Conservation (phyloP, 2,888 invertebrate genomes). For the Xestia c-nigrum region DNA sequence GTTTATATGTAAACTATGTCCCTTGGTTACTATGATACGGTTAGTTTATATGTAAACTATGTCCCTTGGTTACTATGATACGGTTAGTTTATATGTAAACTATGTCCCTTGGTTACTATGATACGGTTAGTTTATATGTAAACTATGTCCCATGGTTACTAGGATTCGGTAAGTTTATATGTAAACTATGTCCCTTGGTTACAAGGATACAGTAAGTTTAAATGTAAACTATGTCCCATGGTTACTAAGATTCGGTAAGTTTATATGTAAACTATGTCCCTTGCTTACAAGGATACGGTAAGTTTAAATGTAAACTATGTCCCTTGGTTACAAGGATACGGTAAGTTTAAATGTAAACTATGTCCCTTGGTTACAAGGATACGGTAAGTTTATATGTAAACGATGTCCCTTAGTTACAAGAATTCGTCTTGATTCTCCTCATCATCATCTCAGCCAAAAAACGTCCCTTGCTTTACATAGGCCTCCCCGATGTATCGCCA, state of each 20-base stretch:
- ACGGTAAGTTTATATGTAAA: constrained; percentile 64
- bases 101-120: constrained; percentile 81
- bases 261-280: constrained; percentile 81
- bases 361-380: constrained; percentile 83
- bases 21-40: constrained; percentile 82
- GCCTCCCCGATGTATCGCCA: too few species aligned
- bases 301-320: neutral
- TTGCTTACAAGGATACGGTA: constrained; percentile 81
- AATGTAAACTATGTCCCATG: too few species aligned
- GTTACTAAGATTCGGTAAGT: constrained; percentile 57
- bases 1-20: constrained; percentile 81
- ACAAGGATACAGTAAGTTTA: constrained; percentile 77
- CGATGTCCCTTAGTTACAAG: too few species aligned
- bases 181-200: constrained; percentile 82
- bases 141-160: too few species aligned
- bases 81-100: constrained; percentile 76
- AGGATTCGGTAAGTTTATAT: constrained; percentile 68
- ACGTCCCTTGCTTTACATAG: too few species aligned
- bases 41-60: constrained; percentile 32
- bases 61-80: too few species aligned
- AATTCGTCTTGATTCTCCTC: too few species aligned
- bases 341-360: constrained; percentile 77
- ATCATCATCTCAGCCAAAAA: too few species aligned
- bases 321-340: too few species aligned
- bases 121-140: constrained; percentile 70